Evolutionary conservation across 53 echinoderm and acorn worm genomes (phyloP).

Genomic region (Holothuria leucospilota): DNA sequence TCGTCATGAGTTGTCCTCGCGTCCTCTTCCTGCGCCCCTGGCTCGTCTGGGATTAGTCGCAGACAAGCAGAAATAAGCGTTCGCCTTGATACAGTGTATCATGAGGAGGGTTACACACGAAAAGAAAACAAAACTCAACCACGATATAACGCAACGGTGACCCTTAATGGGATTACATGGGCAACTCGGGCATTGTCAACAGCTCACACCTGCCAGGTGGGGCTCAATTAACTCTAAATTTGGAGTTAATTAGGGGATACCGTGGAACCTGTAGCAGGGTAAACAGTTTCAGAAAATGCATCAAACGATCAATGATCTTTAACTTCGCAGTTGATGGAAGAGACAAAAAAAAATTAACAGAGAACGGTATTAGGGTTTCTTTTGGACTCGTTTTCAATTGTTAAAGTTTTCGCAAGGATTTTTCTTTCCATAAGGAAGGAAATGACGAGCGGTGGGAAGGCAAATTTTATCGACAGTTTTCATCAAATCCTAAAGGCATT

Average conservation of each 20-base stretch:
- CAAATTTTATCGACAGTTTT: too few relatives aligned
- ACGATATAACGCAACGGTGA: conserved; percentile 39
- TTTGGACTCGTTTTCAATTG: too few relatives aligned
- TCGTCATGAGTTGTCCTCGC: background rate
- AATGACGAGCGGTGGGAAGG: too few relatives aligned
- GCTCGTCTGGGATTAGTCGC: conserved; percentile 17
- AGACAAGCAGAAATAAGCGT: conserved; percentile 13
- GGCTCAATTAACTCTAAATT: conserved; percentile 30
- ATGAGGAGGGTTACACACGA: background rate
- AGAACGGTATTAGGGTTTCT: too few relatives aligned
- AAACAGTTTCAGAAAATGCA: conserved; percentile 19
- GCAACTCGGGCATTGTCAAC: conserved; percentile 24
- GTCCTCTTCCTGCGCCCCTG: conserved; percentile 19
- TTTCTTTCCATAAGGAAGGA: too few relatives aligned
- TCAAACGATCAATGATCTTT: conserved; percentile 36
- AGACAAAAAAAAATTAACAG: conserved; percentile 24
- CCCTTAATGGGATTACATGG: conserved; percentile 38
- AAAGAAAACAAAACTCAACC: conserved; percentile 15
- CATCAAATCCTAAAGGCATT: too few relatives aligned
- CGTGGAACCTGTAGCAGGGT: conserved; percentile 35
- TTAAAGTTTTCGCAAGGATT: too few relatives aligned
- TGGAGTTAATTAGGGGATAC: conserved; percentile 23
- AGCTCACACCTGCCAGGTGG: conserved; percentile 37
- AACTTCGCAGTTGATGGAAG: background rate
- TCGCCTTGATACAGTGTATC: conserved; percentile 22